A percentile compares a stretch with the other conserved stretches of the same genome.
phyloP scores from a whole-genome alignment of 2,888 invertebrate genomes.

The Ashinkailepas kermadecensis region DNA sequence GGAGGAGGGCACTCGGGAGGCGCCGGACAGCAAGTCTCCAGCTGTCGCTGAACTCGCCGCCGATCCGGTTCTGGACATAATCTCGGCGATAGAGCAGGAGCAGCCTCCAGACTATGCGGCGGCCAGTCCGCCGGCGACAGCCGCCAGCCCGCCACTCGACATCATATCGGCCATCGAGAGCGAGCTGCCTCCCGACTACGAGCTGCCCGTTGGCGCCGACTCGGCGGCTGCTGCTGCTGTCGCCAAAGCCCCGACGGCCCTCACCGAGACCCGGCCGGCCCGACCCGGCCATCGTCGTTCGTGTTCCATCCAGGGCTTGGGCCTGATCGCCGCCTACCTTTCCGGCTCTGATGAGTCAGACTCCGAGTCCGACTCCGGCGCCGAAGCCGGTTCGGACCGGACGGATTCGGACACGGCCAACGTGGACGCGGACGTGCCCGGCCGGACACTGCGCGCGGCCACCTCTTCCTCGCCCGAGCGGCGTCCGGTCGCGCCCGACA shows the following conservation, averaged over 20 bases:
- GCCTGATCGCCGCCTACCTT: not conserved
- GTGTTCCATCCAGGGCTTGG: slow-evolving; percentile 5
- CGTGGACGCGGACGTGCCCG: too few species aligned
- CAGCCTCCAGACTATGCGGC: slow-evolving; percentile 17
- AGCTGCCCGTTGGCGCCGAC: not conserved
- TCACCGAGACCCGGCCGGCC: not conserved
- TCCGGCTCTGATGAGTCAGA: not conserved
- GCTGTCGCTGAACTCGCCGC: too few species aligned
- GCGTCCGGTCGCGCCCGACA: too few species aligned
- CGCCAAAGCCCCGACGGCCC: not conserved
- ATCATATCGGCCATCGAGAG: slow-evolving; percentile 22
- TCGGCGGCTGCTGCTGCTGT: not conserved
- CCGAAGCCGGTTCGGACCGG: too few species aligned
- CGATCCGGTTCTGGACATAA: not conserved
- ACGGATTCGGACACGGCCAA: too few species aligned
- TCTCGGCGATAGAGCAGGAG: slow-evolving; percentile 1
- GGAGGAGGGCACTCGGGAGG: too few species aligned
- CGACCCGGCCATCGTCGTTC: not conserved
- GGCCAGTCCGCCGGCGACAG: not conserved
- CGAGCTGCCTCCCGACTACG: slow-evolving; percentile 23
- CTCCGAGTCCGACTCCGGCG: not conserved
- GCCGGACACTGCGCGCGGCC: too few species aligned
- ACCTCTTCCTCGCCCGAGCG: too few species aligned
- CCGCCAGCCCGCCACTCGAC: not conserved
- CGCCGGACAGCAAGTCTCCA: too few species aligned